These are phyloP conservation scores for Pedicia rivosa DNA, from an alignment of 2,888 invertebrate species.

Conservation along the genomic window DNA sequence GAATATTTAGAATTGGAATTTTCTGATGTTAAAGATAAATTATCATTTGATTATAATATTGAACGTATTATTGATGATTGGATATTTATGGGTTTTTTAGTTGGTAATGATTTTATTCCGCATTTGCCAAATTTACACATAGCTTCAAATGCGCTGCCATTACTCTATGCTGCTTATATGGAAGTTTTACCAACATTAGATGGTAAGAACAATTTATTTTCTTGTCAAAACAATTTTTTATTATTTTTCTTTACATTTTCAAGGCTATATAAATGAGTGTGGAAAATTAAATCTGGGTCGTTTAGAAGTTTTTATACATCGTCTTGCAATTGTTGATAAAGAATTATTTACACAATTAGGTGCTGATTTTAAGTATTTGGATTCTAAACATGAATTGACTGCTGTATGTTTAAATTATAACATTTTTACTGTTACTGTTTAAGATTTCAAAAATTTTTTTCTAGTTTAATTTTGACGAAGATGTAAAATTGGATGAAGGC, in stretches of 20 bases:
- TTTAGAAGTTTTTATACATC: slow-evolving; percentile 73
- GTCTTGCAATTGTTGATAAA: slow-evolving; percentile 53
- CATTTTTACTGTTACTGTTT: neutral
- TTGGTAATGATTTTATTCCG: slow-evolving; percentile 97
- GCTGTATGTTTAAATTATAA: slow-evolving; percentile 5
- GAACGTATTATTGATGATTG: slow-evolving; percentile 94
- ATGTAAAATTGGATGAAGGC: too few relatives aligned
- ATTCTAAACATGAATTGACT: slow-evolving; percentile 38
- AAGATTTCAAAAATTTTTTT: slow-evolving; percentile 33
- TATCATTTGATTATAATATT: slow-evolving; percentile 65
- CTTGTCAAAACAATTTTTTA: neutral
- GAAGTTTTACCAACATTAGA: slow-evolving; percentile 68
- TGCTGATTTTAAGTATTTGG: slow-evolving; percentile 71
- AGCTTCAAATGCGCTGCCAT: slow-evolving; percentile 70
- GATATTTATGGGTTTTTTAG: slow-evolving; percentile 92
- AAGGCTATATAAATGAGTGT: slow-evolving; percentile 85
- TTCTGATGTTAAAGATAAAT: slow-evolving; percentile 39
- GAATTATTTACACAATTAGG: slow-evolving; percentile 60
- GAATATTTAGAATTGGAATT: slow-evolving; percentile 92
- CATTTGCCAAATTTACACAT: slow-evolving; percentile 92
- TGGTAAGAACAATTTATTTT: slow-evolving; percentile 38
- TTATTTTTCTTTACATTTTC: slow-evolving; percentile 14
- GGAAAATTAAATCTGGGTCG: slow-evolving; percentile 68
- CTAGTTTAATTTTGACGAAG: slow-evolving; percentile 43
- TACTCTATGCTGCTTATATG: slow-evolving; percentile 79